Conservation (phyloP, 2,797 vertebrate genomes). For the Heteromormyrus szaboi region DNA sequence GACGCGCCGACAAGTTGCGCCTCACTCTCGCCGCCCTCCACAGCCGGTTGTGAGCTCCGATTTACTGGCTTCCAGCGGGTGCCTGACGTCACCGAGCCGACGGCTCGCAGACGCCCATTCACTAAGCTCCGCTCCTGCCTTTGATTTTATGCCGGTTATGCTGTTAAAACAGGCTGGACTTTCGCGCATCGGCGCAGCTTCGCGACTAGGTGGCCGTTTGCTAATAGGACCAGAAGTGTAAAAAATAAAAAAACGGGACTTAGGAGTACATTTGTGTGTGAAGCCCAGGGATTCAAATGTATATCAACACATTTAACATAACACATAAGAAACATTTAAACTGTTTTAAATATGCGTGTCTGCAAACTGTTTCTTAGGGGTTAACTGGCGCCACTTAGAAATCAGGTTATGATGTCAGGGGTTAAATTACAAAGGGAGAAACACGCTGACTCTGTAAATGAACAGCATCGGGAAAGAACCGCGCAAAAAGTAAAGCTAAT, state of each 20-base stretch:
- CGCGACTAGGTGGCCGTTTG: background rate
- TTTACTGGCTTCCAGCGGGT: constrained; percentile 60
- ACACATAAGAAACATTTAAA: background rate
- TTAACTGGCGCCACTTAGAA: background rate
- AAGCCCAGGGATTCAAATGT: background rate
- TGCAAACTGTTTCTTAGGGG: background rate
- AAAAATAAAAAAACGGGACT: background rate
- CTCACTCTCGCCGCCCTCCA: constrained; percentile 33
- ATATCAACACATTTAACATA: background rate
- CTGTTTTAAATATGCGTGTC: background rate
- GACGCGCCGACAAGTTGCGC: constrained; percentile 24
- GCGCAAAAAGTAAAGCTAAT: background rate
- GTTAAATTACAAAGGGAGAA: background rate
- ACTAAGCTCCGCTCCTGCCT: background rate
- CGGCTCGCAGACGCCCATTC: constrained; percentile 7
- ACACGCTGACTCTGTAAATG: background rate
- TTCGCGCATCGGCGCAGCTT: background rate
- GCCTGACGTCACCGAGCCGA: constrained; percentile 53
- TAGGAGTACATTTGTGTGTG: background rate
- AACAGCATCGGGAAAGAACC: background rate
- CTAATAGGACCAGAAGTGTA: background rate
- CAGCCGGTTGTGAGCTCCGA: constrained; percentile 44
- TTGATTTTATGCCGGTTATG: background rate
- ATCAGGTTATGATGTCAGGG: background rate
- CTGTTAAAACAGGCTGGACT: background rate